A percentile compares a stretch with the other conserved stretches of the same genome.
These are phyloP conservation scores for Dendrolimus punctatus DNA, from an alignment of 1,140 invertebrate species.

Conservation along the genomic window DNA sequence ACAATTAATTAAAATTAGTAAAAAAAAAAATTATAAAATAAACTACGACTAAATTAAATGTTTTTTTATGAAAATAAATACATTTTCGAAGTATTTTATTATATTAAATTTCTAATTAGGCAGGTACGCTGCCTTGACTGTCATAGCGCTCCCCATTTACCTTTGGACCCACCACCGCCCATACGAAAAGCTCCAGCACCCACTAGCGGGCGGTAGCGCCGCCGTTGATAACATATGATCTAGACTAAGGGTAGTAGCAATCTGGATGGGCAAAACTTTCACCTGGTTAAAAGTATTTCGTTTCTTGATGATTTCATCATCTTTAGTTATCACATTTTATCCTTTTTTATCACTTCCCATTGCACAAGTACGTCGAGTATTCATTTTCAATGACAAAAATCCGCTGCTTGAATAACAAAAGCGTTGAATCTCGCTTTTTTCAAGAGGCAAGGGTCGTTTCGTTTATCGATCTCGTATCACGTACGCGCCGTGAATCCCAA, in stretches of 20 bases:
- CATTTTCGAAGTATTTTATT: too few species aligned
- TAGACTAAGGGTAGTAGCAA: not conserved
- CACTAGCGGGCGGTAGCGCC: too few species aligned
- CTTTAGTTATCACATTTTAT: constrained; percentile 27
- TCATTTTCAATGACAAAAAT: constrained; percentile 42
- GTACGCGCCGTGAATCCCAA: constrained; percentile 25
- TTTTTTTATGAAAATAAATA: too few species aligned
- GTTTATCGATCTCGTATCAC: constrained; percentile 39
- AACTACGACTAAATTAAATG: too few species aligned
- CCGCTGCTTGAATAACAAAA: constrained; percentile 33
- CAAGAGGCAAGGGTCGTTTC: constrained; percentile 27
- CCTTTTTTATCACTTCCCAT: constrained; percentile 32
- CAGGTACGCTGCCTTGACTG: too few species aligned
- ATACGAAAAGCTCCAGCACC: too few species aligned
- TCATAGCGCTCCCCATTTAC: too few species aligned
- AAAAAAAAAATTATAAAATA: too few species aligned
- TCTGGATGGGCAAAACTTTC: not conserved
- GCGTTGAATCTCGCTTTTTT: constrained; percentile 35
- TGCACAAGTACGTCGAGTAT: constrained; percentile 28
- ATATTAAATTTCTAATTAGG: too few species aligned
- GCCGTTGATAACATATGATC: too few species aligned
- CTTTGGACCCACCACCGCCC: too few species aligned
- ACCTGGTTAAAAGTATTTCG: not conserved
- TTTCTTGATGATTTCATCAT: not conserved
- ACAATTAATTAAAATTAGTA: too few species aligned